A percentile compares a stretch with the other conserved stretches of the same genome.
Conservation (phyloP, 2,888 invertebrate species). For the Drosophila stalkeri region DNA sequence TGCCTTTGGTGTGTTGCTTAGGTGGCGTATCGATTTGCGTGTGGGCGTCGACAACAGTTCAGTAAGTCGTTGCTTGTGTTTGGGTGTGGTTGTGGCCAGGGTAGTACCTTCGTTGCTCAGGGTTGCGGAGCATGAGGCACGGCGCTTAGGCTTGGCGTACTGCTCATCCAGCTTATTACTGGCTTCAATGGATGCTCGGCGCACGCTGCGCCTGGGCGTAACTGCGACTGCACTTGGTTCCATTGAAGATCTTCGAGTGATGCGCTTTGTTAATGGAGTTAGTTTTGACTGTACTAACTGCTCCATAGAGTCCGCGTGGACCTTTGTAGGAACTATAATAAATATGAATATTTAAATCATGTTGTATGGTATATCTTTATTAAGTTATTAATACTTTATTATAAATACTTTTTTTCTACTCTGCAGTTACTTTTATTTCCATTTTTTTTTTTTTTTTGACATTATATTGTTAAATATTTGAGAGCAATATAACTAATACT, state of each 20-base stretch:
- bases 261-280: constrained; percentile 39
- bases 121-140: constrained; percentile 53
- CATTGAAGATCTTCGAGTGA: constrained; percentile 35
- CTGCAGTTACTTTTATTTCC: not conserved
- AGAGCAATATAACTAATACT: not conserved
- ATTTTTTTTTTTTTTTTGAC: not conserved
- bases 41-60: constrained; percentile 51
- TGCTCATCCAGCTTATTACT: constrained; percentile 23
- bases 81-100: constrained; percentile 37
- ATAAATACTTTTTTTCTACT: not conserved
- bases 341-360: not conserved
- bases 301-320: not conserved
- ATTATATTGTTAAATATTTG: not conserved
- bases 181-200: constrained; percentile 50
- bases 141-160: constrained; percentile 34
- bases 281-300: constrained; percentile 16
- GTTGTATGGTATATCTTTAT: not conserved
- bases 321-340: not conserved
- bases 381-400: not conserved
- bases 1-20: constrained; percentile 54
- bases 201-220: constrained; percentile 49
- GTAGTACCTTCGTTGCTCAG: constrained; percentile 5
- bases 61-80: constrained; percentile 47
- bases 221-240: constrained; percentile 24
- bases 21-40: constrained; percentile 49